Evolutionary conservation across 2,888 invertebrate genomes (phyloP).

Genomic region (Cyaniris semiargus): DNA sequence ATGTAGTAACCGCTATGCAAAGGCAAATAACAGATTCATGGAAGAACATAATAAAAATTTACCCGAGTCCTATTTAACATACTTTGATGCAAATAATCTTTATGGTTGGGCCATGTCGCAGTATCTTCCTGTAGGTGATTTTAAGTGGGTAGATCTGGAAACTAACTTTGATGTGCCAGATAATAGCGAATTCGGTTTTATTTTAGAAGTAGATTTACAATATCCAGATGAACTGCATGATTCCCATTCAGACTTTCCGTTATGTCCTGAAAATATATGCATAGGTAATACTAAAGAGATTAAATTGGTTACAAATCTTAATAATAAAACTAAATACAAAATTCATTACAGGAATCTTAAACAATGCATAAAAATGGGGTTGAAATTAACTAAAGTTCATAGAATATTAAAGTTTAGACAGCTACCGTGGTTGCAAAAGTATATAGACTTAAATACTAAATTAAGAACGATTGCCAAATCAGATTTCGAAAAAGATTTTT

Average conservation of each 20-base stretch:
- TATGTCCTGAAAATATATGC: conserved; percentile 40
- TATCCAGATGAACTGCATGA: conserved; percentile 41
- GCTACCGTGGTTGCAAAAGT: conserved; percentile 52
- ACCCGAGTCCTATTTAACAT: not conserved
- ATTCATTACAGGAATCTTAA: conserved; percentile 46
- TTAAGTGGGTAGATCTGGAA: conserved; percentile 20
- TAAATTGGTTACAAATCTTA: conserved; percentile 41
- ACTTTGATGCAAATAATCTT: conserved; percentile 31
- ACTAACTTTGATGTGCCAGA: conserved; percentile 5
- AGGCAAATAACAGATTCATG: conserved; percentile 33
- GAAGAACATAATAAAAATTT: conserved; percentile 25
- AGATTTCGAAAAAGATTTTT: conserved; percentile 52
- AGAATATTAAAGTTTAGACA: conserved; percentile 54
- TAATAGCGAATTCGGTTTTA: conserved; percentile 2
- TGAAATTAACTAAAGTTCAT: conserved; percentile 44
- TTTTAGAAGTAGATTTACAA: not conserved
- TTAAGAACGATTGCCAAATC: conserved; percentile 46
- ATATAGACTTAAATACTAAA: conserved; percentile 57
- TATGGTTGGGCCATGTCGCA: conserved; percentile 31
- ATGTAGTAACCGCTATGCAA: conserved; percentile 33
- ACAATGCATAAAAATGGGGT: conserved; percentile 43
- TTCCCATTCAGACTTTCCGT: conserved; percentile 45
- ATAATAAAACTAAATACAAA: conserved; percentile 34
- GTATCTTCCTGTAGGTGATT: conserved; percentile 15
- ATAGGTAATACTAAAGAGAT: conserved; percentile 34